A percentile compares a stretch with the other conserved stretches of the same genome.
These are phyloP conservation scores for Gulo gulo DNA, from an alignment of 2,113 vertebrate species.

Conservation along the genomic window DNA sequence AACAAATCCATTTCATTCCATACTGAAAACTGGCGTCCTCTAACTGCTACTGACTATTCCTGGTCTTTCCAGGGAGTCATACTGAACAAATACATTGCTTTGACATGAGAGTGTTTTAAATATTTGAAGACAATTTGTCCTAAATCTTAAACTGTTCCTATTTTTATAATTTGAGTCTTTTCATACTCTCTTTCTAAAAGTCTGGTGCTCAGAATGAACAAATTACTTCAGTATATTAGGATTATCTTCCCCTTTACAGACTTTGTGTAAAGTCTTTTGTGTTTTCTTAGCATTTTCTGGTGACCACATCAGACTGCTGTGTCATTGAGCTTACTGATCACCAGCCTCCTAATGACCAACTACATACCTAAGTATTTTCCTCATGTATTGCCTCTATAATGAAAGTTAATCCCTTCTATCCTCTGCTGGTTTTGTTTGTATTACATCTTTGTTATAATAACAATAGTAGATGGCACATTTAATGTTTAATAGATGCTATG, in stretches of 20 bases:
- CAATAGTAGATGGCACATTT: background rate
- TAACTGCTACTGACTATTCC: background rate
- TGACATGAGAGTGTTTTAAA: background rate
- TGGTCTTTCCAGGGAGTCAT: background rate
- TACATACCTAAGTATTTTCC: background rate
- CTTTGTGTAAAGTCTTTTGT: background rate
- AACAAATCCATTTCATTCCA: background rate
- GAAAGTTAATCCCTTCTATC: background rate
- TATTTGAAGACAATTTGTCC: background rate
- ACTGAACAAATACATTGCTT: background rate
- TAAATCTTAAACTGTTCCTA: background rate
- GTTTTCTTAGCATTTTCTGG: background rate
- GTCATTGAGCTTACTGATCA: background rate
- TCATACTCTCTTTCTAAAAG: background rate
- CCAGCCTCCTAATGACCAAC: background rate
- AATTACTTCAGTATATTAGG: background rate
- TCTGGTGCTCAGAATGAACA: background rate
- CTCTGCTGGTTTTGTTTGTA: background rate
- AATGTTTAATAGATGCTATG: background rate
- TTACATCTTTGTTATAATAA: conserved; percentile 1
- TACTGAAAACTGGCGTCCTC: background rate
- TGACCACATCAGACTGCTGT: background rate
- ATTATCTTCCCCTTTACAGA: background rate
- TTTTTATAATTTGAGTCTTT: background rate
- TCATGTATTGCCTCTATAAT: background rate